A percentile compares a stretch with the other conserved stretches of the same genome.
Evolutionary conservation across 2,797 vertebrate genomes (phyloP).

Genomic region (Pangasius mekongensis): DNA sequence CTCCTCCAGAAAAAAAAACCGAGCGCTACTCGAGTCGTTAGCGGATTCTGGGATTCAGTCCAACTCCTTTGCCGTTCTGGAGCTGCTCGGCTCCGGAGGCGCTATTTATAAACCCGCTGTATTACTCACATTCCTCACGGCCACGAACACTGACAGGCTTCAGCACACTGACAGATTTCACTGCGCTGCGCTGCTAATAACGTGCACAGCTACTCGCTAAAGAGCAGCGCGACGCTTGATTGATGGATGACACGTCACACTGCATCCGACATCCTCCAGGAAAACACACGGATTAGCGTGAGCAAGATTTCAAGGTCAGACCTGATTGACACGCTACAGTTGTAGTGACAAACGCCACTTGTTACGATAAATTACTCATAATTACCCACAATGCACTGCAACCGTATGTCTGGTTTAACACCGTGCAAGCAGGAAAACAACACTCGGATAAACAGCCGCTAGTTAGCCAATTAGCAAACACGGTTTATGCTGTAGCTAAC

Average conservation of each 20-base stretch:
- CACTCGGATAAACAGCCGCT: too few relatives aligned
- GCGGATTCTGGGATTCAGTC: conserved; percentile 25
- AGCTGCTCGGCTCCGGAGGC: conserved; percentile 28
- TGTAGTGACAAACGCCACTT: neutral
- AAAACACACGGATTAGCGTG: neutral
- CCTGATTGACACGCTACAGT: neutral
- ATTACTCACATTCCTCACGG: conserved; percentile 27
- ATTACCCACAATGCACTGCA: conserved; percentile 12
- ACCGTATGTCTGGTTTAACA: neutral
- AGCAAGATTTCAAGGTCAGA: conserved; percentile 9
- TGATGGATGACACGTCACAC: conserved; percentile 8
- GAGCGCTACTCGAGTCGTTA: conserved; percentile 25
- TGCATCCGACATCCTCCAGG: neutral
- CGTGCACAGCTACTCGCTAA: conserved; percentile 6
- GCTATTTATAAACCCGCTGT: conserved; percentile 30
- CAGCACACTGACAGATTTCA: conserved; percentile 9
- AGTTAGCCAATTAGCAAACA: neutral
- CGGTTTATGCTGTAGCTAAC: neutral
- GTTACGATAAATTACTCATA: neutral
- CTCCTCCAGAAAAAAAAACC: conserved; percentile 22
- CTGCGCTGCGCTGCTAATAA: conserved; percentile 26
- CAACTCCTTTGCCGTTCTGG: conserved; percentile 47
- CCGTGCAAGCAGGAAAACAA: neutral
- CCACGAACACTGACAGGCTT: conserved; percentile 38
- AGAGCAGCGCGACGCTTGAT: neutral